Evolutionary conservation across 1,140 invertebrate genomes (phyloP), one percentile per base, ranked within the genome.

Genomic region (Drosophila seguyi): DNA sequence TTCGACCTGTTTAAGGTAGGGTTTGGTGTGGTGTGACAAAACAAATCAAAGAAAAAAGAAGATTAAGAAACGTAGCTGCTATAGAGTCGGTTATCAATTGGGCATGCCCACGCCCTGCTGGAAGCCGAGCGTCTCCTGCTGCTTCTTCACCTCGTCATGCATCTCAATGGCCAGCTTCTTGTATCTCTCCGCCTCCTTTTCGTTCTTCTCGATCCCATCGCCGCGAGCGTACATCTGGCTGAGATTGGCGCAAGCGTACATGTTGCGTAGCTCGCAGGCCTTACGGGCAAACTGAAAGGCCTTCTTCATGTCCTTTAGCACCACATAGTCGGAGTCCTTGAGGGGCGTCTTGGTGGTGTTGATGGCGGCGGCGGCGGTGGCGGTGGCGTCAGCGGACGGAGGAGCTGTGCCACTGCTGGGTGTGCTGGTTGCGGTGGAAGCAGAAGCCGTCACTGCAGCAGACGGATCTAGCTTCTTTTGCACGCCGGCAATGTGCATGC

Each of bases 181-280:
- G 78, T 95, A 98, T 45, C 95, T 94, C 39, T 96, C 94, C 0
- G 97, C 95, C 76, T 97, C 90, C 61, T 95, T 94, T 42, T 93
- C 67, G 93, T 97, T 95, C 84, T 97, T 95, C 53, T 95, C 94
- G 1, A 95, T 95, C 1, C 97, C 96, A 57, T 96, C 95, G 18
- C 96, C 96, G 65, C 94, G 94, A 16, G 93, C 93, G 90, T 97
- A 97, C 91, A 92, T 92, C 78, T 96, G 95, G 75, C 97, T 96
- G 3, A 98, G 87, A 94, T 98, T 98, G 0, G 95, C 95, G 94
- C 98, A 99, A 3, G 97, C 96, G 87, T 96, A 96, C 60, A 97
- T 95, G 92, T 98, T 96, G 5, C 95, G 96, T 11, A 96, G 90
- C 74, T 98, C 95, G 92, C 98, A 99, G 0, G 95, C 96, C 91